Evolutionary conservation across 2,888 invertebrate genomes (phyloP), one percentile per base, ranked within the genome.

Genomic region (Acleris cristana): DNA sequence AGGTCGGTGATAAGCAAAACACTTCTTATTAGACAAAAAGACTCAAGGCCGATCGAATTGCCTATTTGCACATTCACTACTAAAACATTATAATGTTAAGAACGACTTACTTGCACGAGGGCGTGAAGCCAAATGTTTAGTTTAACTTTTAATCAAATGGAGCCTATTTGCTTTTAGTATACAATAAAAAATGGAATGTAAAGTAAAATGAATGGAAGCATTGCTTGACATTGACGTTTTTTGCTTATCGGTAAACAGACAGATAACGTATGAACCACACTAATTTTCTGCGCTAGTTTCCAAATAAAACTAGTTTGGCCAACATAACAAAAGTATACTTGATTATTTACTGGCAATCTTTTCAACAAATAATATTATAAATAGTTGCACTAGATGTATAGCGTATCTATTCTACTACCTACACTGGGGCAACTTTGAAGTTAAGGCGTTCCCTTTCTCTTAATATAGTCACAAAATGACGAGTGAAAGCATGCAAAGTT

Each of bases 1-100:
- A 40, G 40, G 4, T 14, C 40, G 7, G 40, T n/a, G 67, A 63
- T 67, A 67, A 67, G 52, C 48, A 40, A 52, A 66, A 48, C 14
- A 60, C 45, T 34, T 62, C 40, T 51, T 62, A 30, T 51, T 19
- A 53, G 48, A 44, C 30, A 57, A 63, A 51, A 18, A 34, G 34
- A 57, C 34, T 63, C 67, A 67, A 67, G 67, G 67, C 63, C 67
- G 62, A 63, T 67, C 58, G 57, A 63, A 52, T 53, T 40, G 14
- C 40, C 40, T 14, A 3, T 51, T 58, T 56, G 62, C 48, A 57
- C 45, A 57, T 58, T 54, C 45, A 62, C 61, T 57, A 57, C 34
- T 30, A 30, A 57, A 56, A 45, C 55, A 45, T 45, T n/a, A 18
- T 56, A 34, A 49, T 34, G n/a, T 40, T 19, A 48, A 16, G 7